Conservation (phyloP, 2,888 invertebrate species). For the Andrena camellia region DNA sequence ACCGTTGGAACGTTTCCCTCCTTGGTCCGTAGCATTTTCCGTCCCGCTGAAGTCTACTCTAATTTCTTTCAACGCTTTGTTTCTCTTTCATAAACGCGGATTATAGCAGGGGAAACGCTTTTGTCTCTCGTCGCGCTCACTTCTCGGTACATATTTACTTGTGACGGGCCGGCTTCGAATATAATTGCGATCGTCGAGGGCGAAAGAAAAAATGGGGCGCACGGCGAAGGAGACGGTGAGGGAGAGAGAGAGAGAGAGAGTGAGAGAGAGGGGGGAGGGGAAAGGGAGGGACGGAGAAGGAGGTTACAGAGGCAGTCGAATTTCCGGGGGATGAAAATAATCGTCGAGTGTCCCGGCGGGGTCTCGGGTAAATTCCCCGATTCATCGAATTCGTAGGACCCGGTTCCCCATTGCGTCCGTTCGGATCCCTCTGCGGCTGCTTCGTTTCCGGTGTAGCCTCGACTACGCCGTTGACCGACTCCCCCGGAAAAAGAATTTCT, state of each 20-base stretch:
- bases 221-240: background rate
- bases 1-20: conserved; percentile 17
- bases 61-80: conserved; percentile 61
- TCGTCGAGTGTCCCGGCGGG: conserved; percentile 40
- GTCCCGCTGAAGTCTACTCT: conserved; percentile 49
- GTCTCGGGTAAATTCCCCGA: conserved; percentile 49
- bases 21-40: conserved; percentile 31
- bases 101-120: conserved; percentile 52
- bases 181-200: conserved; percentile 59
- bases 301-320: conserved; percentile 41
- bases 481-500: background rate
- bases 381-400: conserved; percentile 46
- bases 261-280: background rate
- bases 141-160: conserved; percentile 61
- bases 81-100: conserved; percentile 62
- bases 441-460: conserved; percentile 38
- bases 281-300: conserved; percentile 5
- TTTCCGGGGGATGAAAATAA: conserved; percentile 54
- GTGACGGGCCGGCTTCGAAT: conserved; percentile 53
- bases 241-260: too few species aligned
- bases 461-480: background rate
- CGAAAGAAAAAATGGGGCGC: background rate
- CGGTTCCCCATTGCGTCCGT: conserved; percentile 32
- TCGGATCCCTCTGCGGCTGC: conserved; percentile 34
- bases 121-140: conserved; percentile 56